These are phyloP conservation scores for Sinhomidia bicolor DNA, from an alignment of 2,888 invertebrate genomes.

Conservation along the genomic window DNA sequence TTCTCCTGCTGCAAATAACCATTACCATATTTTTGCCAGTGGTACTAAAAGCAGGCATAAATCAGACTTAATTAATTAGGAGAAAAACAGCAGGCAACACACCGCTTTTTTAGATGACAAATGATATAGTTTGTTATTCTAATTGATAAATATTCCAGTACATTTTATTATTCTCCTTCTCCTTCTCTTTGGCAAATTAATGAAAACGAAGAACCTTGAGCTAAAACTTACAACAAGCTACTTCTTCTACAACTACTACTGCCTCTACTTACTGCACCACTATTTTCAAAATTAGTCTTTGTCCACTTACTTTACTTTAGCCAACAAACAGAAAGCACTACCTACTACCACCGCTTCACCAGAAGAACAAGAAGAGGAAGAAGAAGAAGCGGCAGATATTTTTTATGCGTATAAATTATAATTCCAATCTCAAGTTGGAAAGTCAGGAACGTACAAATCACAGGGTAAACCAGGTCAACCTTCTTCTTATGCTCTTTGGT, in stretches of 20 bases:
- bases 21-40: background rate
- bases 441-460: slow-evolving; percentile 32
- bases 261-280: background rate
- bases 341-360: too few species aligned
- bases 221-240: background rate
- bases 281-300: background rate
- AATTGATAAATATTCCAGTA: slow-evolving; percentile 33
- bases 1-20: background rate
- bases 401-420: slow-evolving; percentile 15
- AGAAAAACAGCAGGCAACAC: background rate
- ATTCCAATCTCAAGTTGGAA: slow-evolving; percentile 9
- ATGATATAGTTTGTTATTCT: background rate
- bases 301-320: background rate
- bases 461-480: slow-evolving; percentile 46
- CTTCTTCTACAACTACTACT: too few species aligned
- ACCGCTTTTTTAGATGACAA: slow-evolving; percentile 11
- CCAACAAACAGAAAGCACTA: too few species aligned
- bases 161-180: background rate
- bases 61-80: slow-evolving; percentile 42
- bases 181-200: background rate
- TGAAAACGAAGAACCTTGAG: background rate
- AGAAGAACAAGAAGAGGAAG: background rate
- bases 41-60: background rate
- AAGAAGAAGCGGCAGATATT: background rate
- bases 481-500: background rate